phyloP scores from a whole-genome alignment of 64 coral and sea anemone genomes.

The Acropora yongei region DNA sequence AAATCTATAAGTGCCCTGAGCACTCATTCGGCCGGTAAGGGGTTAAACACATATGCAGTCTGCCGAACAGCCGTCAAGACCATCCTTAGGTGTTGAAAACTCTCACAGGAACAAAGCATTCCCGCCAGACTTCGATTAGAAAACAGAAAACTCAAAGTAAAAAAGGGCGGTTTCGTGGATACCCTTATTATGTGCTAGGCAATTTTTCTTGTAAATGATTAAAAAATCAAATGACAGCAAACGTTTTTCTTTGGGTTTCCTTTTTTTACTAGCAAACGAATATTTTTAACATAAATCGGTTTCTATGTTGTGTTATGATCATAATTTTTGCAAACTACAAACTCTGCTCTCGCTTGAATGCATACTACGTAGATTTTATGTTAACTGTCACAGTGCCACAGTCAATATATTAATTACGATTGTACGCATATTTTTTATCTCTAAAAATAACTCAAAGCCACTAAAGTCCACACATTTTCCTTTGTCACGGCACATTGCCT shows the following conservation, averaged over 20 bases:
- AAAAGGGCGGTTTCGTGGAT: neutral
- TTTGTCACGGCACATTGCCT: constrained; percentile 49
- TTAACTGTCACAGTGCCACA: neutral
- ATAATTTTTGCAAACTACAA: constrained; percentile 41
- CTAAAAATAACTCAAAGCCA: constrained; percentile 35
- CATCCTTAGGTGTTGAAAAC: too few relatives aligned
- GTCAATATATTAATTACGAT: neutral
- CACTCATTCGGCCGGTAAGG: too few relatives aligned
- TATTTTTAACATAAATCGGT: neutral
- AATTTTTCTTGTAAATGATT: neutral
- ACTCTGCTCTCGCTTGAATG: constrained; percentile 21
- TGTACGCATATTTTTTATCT: constrained; percentile 18
- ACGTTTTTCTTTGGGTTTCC: neutral
- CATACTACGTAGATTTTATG: constrained; percentile 40
- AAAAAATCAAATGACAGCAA: neutral
- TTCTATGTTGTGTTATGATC: constrained; percentile 43
- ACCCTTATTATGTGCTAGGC: neutral
- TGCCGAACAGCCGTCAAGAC: too few relatives aligned
- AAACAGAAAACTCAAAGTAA: neutral
- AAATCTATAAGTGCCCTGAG: too few relatives aligned
- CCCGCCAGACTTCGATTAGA: neutral
- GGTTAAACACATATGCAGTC: too few relatives aligned
- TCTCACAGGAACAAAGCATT: too few relatives aligned
- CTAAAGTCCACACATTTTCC: constrained; percentile 59
- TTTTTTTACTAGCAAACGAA: neutral